A percentile compares a stretch with the other conserved stretches of the same genome.
phyloP scores from a whole-genome alignment of 2,797 vertebrate species.

The Vireo griseus region DNA sequence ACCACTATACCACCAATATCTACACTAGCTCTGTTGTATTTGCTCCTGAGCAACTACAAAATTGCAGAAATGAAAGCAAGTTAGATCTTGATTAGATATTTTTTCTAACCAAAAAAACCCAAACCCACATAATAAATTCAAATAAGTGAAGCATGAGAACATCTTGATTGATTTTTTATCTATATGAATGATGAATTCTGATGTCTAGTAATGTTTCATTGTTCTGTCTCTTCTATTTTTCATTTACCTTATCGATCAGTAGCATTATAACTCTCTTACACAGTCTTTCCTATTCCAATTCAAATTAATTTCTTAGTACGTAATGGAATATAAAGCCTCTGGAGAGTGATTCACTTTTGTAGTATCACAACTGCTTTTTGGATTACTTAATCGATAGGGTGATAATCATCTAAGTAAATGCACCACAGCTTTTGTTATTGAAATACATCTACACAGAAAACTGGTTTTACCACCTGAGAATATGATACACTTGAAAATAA shows the following conservation, averaged over 20 bases:
- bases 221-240: not conserved
- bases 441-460: not conserved
- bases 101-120: not conserved
- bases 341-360: not conserved
- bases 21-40: not conserved
- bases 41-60: slow-evolving; percentile 13
- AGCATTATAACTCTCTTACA: not conserved
- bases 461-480: not conserved
- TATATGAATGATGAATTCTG: not conserved
- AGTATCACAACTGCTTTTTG: not conserved
- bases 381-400: not conserved
- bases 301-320: not conserved
- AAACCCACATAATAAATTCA: not conserved
- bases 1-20: not conserved
- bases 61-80: not conserved
- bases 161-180: not conserved
- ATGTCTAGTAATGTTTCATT: not conserved
- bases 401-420: not conserved
- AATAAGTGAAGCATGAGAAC: not conserved
- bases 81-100: not conserved
- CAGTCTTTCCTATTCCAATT: not conserved
- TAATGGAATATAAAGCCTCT: not conserved
- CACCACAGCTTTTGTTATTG: not conserved
- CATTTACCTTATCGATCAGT: not conserved
- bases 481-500: not conserved